A percentile compares a stretch with the other conserved stretches of the same genome.
Evolutionary conservation across 2,113 vertebrate genomes (phyloP).

Genomic region (Rafetus swinhoei): DNA sequence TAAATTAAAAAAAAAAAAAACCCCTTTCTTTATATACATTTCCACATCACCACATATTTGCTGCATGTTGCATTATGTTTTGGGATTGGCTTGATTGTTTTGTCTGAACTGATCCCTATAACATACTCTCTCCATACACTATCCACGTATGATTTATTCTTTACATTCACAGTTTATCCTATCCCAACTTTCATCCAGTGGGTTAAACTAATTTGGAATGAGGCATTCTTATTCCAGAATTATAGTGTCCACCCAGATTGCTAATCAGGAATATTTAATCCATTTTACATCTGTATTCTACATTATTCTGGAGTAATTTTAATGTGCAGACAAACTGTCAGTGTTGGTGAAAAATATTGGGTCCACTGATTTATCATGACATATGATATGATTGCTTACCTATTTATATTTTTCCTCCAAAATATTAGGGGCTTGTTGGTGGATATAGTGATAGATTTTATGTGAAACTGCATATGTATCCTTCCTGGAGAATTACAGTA

Average conservation of each 20-base stretch:
- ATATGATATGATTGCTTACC: neutral
- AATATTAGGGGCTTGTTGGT: neutral
- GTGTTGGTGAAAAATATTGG: neutral
- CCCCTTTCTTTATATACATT: neutral
- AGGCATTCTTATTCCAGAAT: neutral
- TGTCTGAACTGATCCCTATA: neutral
- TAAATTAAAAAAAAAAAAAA: neutral
- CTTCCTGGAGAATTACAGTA: neutral
- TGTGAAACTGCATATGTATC: fast-evolving
- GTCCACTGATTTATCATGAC: neutral
- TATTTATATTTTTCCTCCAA: neutral
- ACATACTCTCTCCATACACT: neutral
- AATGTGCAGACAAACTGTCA: neutral
- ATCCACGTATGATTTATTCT: neutral
- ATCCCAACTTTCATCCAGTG: neutral
- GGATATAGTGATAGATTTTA: too few species aligned
- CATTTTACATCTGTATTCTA: neutral
- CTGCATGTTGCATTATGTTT: neutral
- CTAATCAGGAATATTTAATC: neutral
- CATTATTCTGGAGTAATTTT: neutral
- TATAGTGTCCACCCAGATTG: neutral
- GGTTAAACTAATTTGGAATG: neutral
- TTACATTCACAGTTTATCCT: neutral
- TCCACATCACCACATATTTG: neutral
- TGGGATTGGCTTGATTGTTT: neutral